A percentile compares a stretch with the other conserved stretches of the same genome.
Conservation (phyloP, 35 echinoderm and acorn worm genomes). For the Ptychodera flava region DNA sequence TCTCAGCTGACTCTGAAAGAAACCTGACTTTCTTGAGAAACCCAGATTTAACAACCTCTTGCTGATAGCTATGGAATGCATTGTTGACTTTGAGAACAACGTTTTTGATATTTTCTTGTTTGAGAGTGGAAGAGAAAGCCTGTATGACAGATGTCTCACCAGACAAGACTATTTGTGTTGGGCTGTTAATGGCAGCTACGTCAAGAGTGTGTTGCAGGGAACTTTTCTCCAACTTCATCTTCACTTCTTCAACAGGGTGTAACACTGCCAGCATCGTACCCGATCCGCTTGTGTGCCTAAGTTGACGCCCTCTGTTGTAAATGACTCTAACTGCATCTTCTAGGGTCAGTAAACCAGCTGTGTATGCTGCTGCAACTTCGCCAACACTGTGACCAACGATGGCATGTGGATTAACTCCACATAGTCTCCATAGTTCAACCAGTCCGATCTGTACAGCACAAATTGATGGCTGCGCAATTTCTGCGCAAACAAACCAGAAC, state of each 20-base stretch:
- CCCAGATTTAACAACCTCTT: constrained; percentile 39
- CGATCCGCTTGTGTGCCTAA: constrained; percentile 34
- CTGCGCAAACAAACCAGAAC: constrained; percentile 20
- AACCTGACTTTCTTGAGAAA: constrained; percentile 21
- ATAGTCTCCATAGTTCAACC: constrained; percentile 30
- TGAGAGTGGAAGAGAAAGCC: constrained; percentile 10
- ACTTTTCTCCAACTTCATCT: neutral
- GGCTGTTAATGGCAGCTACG: constrained; percentile 46
- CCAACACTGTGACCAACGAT: constrained; percentile 61
- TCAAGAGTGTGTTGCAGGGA: constrained; percentile 10
- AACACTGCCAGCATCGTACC: constrained; percentile 51
- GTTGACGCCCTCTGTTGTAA: constrained; percentile 28
- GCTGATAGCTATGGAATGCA: constrained; percentile 79
- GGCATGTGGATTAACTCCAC: constrained; percentile 26
- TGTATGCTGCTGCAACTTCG: constrained; percentile 54
- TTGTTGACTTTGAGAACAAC: constrained; percentile 59
- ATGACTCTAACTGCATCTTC: constrained; percentile 34
- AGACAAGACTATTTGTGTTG: constrained; percentile 62
- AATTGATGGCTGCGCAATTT: constrained; percentile 43
- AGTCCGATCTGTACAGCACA: constrained; percentile 35
- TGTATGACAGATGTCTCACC: constrained; percentile 24
- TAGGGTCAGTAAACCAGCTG: constrained; percentile 32
- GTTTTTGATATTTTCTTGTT: constrained; percentile 28
- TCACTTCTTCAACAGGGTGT: constrained; percentile 26
- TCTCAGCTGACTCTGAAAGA: neutral